Evolutionary conservation across 2,888 invertebrate species (phyloP).

Genomic region (Athetis lepigone): DNA sequence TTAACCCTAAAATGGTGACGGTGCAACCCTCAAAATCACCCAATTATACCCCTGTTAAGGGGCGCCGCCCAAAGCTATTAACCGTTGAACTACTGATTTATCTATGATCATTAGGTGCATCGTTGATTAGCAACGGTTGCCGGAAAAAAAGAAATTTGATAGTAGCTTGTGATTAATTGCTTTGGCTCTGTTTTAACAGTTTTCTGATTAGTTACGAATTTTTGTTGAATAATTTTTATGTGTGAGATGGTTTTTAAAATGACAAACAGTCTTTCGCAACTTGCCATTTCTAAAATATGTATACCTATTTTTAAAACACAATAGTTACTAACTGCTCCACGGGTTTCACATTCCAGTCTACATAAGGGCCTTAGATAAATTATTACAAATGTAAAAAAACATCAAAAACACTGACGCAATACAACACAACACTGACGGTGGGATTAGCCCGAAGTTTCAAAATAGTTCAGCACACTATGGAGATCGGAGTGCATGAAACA

Average conservation of each 20-base stretch:
- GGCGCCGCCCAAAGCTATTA: conserved; percentile 84
- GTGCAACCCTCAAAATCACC: conserved; percentile 85
- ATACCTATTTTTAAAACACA: too few species aligned
- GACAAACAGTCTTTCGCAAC: neutral
- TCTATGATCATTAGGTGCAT: conserved; percentile 82
- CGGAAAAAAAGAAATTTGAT: conserved; percentile 54
- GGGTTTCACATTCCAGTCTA: neutral
- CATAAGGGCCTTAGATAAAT: too few species aligned
- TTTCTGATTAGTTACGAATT: conserved; percentile 39
- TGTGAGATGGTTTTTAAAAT: neutral
- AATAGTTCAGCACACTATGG: too few species aligned
- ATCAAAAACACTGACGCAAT: too few species aligned
- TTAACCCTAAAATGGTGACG: conserved; percentile 81
- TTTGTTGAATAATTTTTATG: conserved; percentile 17
- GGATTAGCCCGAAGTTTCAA: too few species aligned
- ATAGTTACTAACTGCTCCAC: neutral
- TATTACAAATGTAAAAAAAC: too few species aligned
- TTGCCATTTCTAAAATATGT: too few species aligned
- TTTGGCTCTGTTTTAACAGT: conserved; percentile 49
- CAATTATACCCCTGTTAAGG: conserved; percentile 87
- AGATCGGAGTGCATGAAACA: too few species aligned
- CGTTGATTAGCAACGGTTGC: conserved; percentile 80
- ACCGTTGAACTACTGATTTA: conserved; percentile 84
- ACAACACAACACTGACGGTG: too few species aligned
- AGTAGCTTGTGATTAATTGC: conserved; percentile 60